Conservation (phyloP, 2,888 invertebrate genomes). For the Lydus trimaculatus region DNA sequence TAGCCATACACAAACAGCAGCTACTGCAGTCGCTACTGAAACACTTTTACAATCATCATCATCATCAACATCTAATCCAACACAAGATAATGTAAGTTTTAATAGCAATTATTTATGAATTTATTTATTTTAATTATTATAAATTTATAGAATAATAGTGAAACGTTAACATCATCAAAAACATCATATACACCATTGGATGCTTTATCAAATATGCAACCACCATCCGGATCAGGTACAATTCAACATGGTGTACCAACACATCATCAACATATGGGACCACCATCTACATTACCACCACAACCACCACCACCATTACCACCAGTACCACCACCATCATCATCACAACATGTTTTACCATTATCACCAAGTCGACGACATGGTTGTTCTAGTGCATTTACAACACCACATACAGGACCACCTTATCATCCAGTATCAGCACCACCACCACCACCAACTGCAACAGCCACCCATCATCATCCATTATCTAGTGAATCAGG, state of each 20-base stretch:
- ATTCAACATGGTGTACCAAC: conserved; percentile 52
- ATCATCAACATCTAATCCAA: conserved; percentile 19
- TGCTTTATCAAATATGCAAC: conserved; percentile 87
- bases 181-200: conserved; percentile 84
- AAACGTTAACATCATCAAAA: conserved; percentile 58
- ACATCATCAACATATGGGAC: conserved; percentile 44
- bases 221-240: conserved; percentile 67
- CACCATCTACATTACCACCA: conserved; percentile 45
- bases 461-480: conserved; percentile 56
- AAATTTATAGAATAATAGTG: conserved; percentile 37
- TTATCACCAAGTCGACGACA: conserved; percentile 60
- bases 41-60: conserved; percentile 55
- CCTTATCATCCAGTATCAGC: conserved; percentile 48
- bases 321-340: conserved; percentile 45
- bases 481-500: conserved; percentile 50
- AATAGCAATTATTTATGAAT: background rate
- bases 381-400: conserved; percentile 70
- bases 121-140: background rate
- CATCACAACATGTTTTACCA: conserved; percentile 63
- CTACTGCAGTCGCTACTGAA: conserved; percentile 79
- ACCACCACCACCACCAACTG: conserved; percentile 36
- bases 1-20: conserved; percentile 85
- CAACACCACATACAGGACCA: conserved; percentile 64
- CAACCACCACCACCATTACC: conserved; percentile 46
- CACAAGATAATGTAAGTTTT: conserved; percentile 57